These are phyloP conservation scores for Larimichthys crocea DNA, from an alignment of 2,113 vertebrate species.

Conservation along the genomic window DNA sequence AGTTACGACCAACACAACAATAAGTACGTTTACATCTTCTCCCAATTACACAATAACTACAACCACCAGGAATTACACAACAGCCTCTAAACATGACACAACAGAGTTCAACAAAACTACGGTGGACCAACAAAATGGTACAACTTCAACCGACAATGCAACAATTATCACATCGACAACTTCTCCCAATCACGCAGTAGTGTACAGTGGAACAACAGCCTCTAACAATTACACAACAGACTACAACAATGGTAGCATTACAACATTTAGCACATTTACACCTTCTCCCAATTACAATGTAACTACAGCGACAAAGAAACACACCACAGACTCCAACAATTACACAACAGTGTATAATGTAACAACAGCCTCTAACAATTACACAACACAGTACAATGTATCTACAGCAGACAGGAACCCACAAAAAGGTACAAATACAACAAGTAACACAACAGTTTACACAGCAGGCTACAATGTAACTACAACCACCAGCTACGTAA, in stretches of 20 bases:
- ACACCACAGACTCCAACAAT: not conserved
- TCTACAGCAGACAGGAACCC: not conserved
- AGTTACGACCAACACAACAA: not conserved
- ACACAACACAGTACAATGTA: not conserved
- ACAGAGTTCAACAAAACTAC: not conserved
- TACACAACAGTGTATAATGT: not conserved
- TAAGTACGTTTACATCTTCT: not conserved
- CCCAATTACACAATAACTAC: not conserved
- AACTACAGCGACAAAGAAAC: not conserved
- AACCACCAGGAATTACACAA: not conserved
- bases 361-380: not conserved
- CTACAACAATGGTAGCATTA: too few species aligned
- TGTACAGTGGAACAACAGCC: not conserved
- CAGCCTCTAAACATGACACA: not conserved
- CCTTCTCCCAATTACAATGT: not conserved
- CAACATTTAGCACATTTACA: not conserved
- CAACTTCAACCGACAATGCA: not conserved
- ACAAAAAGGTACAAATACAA: not conserved
- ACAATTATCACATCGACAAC: not conserved
- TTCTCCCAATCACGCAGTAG: not conserved
- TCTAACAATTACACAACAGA: slow-evolving; percentile 7
- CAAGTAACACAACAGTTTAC: not conserved
- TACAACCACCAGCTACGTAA: too few species aligned
- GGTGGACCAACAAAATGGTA: not conserved
- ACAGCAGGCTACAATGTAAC: not conserved